phyloP scores from a whole-genome alignment of 2,113 vertebrate species.

The Beaufortia kweichowensis region DNA sequence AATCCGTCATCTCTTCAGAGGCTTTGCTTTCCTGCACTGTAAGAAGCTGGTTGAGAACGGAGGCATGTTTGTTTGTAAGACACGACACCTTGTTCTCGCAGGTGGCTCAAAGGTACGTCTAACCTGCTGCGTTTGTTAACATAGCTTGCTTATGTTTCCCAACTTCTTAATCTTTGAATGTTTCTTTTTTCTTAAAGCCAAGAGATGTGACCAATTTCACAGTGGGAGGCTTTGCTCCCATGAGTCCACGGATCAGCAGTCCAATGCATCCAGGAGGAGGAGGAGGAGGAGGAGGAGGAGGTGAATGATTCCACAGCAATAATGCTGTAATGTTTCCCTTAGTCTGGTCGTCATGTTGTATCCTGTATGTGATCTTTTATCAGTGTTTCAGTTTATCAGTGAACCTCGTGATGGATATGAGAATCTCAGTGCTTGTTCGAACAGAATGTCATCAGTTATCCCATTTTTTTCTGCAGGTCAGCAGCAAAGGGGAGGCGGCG shows the following conservation, averaged over 20 bases:
- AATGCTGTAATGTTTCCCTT: neutral
- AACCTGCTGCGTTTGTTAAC: neutral
- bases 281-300: constrained; percentile 34
- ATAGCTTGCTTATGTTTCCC: neutral
- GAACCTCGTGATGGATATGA: neutral
- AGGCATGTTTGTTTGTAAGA: constrained; percentile 95
- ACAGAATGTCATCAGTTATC: neutral
- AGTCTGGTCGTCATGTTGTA: neutral
- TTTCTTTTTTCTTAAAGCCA: constrained; percentile 72
- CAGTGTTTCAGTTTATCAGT: neutral
- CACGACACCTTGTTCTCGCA: constrained; percentile 85
- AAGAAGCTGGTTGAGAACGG: constrained; percentile 96
- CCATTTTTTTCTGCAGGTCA: constrained; percentile 56
- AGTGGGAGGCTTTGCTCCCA: constrained; percentile 85
- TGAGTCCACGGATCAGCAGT: constrained; percentile 95
- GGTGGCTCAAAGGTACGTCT: constrained; percentile 87
- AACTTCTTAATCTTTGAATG: neutral
- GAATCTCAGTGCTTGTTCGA: neutral
- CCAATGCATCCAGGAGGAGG: constrained; percentile 90
- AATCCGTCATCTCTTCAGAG: constrained; percentile 88
- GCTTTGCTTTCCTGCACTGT: constrained; percentile 93
- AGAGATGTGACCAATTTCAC: constrained; percentile 93
- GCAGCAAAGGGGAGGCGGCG: constrained; percentile 74
- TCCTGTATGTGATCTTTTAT: neutral
- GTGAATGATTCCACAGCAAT: neutral